These are phyloP conservation scores for Muntiacus reevesi DNA, from an alignment of 2,113 vertebrate genomes.

Conservation along the genomic window DNA sequence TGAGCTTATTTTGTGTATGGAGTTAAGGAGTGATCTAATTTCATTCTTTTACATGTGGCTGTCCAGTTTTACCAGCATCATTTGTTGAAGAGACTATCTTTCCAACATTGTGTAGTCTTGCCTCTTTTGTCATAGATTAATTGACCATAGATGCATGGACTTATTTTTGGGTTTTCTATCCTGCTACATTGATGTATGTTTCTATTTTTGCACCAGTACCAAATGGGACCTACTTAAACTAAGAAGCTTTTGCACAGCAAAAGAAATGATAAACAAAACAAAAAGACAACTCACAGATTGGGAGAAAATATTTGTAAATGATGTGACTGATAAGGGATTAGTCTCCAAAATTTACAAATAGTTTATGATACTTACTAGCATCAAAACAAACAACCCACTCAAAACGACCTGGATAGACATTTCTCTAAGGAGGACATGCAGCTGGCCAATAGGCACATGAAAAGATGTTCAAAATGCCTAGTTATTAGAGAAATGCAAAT, in stretches of 20 bases:
- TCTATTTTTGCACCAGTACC: background rate
- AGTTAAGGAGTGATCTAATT: background rate
- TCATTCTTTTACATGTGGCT: background rate
- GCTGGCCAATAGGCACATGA: background rate
- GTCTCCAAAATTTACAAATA: background rate
- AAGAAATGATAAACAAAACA: background rate
- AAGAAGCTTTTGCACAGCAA: background rate
- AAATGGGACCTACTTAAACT: background rate
- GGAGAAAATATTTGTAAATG: background rate
- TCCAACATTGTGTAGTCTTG: background rate
- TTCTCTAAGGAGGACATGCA: background rate
- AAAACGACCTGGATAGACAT: background rate
- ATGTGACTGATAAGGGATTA: background rate
- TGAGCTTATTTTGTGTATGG: background rate
- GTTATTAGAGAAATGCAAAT: background rate
- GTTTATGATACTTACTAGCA: background rate
- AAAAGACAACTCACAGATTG: background rate
- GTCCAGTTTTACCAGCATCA: background rate
- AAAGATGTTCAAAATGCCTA: background rate
- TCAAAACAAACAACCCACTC: background rate
- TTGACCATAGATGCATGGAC: background rate
- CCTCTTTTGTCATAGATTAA: background rate
- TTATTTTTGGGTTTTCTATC: background rate
- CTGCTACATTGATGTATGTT: background rate
- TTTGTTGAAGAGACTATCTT: background rate